These are phyloP conservation scores for Tamias sibiricus DNA, from an alignment of 2,113 vertebrate species.

Conservation along the genomic window DNA sequence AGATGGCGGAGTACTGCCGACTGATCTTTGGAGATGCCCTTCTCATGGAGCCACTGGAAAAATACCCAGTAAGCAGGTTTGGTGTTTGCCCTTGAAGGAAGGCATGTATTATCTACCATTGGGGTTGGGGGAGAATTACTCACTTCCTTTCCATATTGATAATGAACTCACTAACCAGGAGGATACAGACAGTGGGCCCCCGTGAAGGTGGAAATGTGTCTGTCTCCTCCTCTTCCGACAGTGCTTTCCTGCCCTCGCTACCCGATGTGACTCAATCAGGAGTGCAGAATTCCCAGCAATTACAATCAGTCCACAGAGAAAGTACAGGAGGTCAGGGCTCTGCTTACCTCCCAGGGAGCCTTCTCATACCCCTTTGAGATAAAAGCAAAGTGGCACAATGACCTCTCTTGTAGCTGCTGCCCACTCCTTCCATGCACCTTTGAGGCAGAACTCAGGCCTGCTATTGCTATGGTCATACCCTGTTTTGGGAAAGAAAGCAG, in stretches of 20 bases:
- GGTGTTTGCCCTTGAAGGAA: not conserved
- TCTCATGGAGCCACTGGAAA: conserved; percentile 96
- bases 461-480: no score
- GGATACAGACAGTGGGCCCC: fast-evolving
- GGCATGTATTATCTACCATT: fast-evolving
- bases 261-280: no score
- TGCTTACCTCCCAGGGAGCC: not conserved
- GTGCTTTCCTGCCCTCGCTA: not conserved
- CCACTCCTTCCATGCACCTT: not conserved
- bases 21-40: conserved; percentile 98
- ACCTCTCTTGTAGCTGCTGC: not conserved
- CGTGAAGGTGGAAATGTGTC: fast-evolving
- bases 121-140: not conserved
- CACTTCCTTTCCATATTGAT: no score
- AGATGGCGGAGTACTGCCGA: conserved; percentile 99
- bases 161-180: not conserved
- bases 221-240: not conserved
- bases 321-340: not conserved
- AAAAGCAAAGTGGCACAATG: not conserved
- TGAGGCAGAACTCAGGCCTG: not conserved
- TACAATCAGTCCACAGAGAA: not conserved
- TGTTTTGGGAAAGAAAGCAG: not conserved
- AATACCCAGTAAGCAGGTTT: conserved; percentile 93
- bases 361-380: not conserved
- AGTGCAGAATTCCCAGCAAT: not conserved